A percentile compares a stretch with the other conserved stretches of the same genome.
These are phyloP conservation scores for Hyla sarda DNA, from an alignment of 2,113 vertebrate species.

Conservation along the genomic window DNA sequence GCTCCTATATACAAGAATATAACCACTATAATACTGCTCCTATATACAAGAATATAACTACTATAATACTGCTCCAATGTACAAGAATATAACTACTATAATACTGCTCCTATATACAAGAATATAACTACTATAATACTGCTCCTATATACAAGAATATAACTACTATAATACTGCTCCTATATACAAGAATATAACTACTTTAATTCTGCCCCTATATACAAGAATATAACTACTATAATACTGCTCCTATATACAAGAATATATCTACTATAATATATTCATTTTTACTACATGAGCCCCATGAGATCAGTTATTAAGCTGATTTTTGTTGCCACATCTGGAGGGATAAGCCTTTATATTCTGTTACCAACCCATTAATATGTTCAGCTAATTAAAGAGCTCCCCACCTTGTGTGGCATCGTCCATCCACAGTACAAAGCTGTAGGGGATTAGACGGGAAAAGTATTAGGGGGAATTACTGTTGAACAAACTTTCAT, in stretches of 20 bases:
- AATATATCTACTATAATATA: background rate
- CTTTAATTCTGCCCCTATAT: background rate
- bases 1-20: background rate
- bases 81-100: background rate
- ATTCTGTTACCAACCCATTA: background rate
- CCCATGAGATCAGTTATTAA: background rate
- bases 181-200: background rate
- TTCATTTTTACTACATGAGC: background rate
- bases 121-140: background rate
- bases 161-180: background rate
- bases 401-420: background rate
- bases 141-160: background rate
- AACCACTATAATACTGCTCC: slow-evolving; percentile 3
- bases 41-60: slow-evolving; percentile 2
- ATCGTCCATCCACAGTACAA: background rate
- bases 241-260: background rate
- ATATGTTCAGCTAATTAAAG: background rate
- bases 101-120: too few relatives aligned
- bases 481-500: background rate
- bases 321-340: background rate
- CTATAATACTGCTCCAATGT: background rate
- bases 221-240: slow-evolving; percentile 15
- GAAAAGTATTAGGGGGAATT: slow-evolving; percentile 11
- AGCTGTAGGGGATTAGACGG: background rate
- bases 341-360: background rate